A percentile compares a stretch with the other conserved stretches of the same genome.
These are phyloP conservation scores for Rhinolophus sinicus DNA, from an alignment of 2,113 vertebrate genomes.

Conservation along the genomic window DNA sequence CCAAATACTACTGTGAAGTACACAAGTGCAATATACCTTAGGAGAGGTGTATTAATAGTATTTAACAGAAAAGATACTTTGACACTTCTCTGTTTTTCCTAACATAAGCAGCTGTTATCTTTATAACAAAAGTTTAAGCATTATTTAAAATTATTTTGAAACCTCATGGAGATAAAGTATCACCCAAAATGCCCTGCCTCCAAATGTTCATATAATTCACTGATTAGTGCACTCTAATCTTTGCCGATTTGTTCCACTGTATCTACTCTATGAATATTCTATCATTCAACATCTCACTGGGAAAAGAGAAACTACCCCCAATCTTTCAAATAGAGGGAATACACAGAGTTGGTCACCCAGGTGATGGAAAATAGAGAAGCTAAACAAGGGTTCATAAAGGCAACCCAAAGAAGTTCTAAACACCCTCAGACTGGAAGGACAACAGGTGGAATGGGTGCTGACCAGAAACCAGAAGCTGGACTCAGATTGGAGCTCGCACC, in stretches of 20 bases:
- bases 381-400: neutral
- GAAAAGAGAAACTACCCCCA: neutral
- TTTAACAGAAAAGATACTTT: neutral
- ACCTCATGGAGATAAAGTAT: neutral
- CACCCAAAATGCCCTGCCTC: neutral
- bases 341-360: neutral
- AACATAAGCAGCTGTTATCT: neutral
- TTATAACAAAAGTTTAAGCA: neutral
- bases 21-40: neutral
- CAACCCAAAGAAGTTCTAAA: neutral
- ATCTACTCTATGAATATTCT: neutral
- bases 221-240: neutral
- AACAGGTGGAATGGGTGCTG: neutral
- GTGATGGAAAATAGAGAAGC: neutral
- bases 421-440: neutral
- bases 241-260: neutral
- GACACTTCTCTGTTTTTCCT: neutral
- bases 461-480: neutral
- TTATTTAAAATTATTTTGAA: slow-evolving; percentile 23
- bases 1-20: neutral
- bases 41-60: neutral
- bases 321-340: neutral
- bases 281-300: neutral
- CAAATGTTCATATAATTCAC: neutral
- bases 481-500: neutral